These are phyloP conservation scores for Passer domesticus DNA, from an alignment of 2,113 vertebrate species.

Conservation along the genomic window DNA sequence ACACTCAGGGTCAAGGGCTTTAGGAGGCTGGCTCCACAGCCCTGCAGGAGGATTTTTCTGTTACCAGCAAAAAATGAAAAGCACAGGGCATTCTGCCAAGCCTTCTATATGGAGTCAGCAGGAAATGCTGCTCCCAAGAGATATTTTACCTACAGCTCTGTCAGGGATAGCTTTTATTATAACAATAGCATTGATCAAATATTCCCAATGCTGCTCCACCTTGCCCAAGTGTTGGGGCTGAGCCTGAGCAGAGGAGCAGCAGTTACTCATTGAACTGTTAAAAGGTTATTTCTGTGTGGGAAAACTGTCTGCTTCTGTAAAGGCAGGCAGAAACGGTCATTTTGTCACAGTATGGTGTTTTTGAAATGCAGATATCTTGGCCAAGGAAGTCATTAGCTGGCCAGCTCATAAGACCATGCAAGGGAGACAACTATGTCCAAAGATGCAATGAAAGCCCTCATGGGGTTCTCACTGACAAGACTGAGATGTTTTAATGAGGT, in stretches of 20 bases:
- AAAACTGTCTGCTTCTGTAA: neutral
- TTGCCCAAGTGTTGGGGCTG: neutral
- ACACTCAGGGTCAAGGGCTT: neutral
- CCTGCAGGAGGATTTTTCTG: neutral
- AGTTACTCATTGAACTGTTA: neutral
- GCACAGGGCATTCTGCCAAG: slow-evolving; percentile 20
- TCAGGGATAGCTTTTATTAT: neutral
- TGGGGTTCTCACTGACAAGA: neutral
- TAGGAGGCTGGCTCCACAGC: neutral
- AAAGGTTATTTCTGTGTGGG: neutral
- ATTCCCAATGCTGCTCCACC: neutral
- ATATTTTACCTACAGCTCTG: neutral
- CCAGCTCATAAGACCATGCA: neutral
- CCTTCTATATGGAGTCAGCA: neutral
- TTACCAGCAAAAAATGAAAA: slow-evolving; percentile 26
- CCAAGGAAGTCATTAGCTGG: neutral
- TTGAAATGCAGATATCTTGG: neutral
- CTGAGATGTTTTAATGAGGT: neutral
- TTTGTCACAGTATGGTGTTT: neutral
- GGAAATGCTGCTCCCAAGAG: neutral
- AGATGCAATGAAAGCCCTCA: neutral
- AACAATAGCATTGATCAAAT: neutral
- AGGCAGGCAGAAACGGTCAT: neutral
- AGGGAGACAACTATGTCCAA: neutral
- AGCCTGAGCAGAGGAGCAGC: neutral